Conservation (phyloP, 2,888 invertebrate genomes). For the Drosophila helvetica region DNA sequence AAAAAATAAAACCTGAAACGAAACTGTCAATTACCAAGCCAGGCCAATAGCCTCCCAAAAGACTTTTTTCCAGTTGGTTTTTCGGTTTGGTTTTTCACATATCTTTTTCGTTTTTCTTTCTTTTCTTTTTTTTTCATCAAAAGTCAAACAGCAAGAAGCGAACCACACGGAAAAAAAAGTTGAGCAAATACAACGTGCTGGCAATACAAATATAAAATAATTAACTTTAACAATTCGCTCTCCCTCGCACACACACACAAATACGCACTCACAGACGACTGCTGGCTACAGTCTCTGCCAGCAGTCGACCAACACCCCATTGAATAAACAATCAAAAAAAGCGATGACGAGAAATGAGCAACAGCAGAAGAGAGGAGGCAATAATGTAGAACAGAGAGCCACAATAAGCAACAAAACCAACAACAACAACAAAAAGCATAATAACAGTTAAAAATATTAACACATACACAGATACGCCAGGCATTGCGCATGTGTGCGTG, state of each 20-base stretch:
- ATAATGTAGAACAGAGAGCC: conserved; percentile 19
- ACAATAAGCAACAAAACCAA: conserved; percentile 26
- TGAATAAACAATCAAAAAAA: conserved; percentile 55
- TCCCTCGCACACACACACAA: conserved; percentile 12
- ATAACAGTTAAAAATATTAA: conserved; percentile 74
- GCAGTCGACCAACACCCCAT: conserved; percentile 59
- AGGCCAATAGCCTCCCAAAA: neutral
- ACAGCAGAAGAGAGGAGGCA: conserved; percentile 35
- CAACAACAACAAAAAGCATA: conserved; percentile 40
- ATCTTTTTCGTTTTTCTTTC: conserved; percentile 26
- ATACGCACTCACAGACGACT: neutral
- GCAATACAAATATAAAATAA: conserved; percentile 74
- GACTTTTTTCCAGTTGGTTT: neutral
- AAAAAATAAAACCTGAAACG: conserved; percentile 43
- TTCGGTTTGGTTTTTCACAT: conserved; percentile 3
- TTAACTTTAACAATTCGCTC: conserved; percentile 72
- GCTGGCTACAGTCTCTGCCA: conserved; percentile 11
- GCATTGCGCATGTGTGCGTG: conserved; percentile 76
- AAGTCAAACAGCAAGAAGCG: conserved; percentile 61
- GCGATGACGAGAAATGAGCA: conserved; percentile 36
- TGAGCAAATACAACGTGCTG: conserved; percentile 72
- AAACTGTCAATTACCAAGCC: conserved; percentile 32
- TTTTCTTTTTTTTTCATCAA: conserved; percentile 27
- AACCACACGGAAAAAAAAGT: conserved; percentile 51
- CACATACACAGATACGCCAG: conserved; percentile 41